Evolutionary conservation across 1,140 invertebrate species (phyloP), one percentile per base, ranked within the genome.

Genomic region (Drosophila burlai): DNA sequence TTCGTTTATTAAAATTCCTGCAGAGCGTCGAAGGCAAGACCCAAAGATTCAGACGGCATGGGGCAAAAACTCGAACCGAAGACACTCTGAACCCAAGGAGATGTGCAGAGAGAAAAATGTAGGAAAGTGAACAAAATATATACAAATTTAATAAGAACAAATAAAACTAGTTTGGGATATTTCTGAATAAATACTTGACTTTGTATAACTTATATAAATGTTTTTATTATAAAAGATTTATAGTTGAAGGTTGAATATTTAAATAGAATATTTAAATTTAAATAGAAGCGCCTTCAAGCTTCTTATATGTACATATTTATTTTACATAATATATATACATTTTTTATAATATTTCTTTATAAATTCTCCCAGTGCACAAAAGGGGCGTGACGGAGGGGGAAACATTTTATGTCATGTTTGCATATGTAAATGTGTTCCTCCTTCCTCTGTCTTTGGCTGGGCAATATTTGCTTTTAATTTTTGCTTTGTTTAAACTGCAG

Each of bases 1-100:
- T 91, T 91, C 86, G 86, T 91, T 91, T 91, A 90, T 90, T 90
- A 91, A 91, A 90, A 90, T 91, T 90, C 82, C 86, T 82, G 64
- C 68, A 80, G 79, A 82, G 83, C 64, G 77, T 67, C 76, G 68
- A 79, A 79, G 75, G 63, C 80, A 45, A 81, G 83, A 80, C 50
- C 58, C 49, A 47, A 69, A 62, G 61, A 60, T 18, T 46, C 42
- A 79, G 66, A 43, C 58, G 34, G 76, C 69, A 73, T 61, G 69
- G 54, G 67, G 67, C 45, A 18, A 38, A 50, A 47, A 72, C 45
- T 60, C 58, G 11, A 36, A 42, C 40, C 42, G 49, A 77, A 79
- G 63, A 66, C 54, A 64, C 64, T 69, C 65, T 72, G 71, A 42
- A 61, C 24, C 18, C n/a, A 43, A 61, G 38, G 29, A 65, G 18